Percentiles rank a stretch among this genome's conserved stretches.
These are phyloP conservation scores for Drosophila peninsularis DNA, from an alignment of 2,888 invertebrate species.

Conservation along the genomic window DNA sequence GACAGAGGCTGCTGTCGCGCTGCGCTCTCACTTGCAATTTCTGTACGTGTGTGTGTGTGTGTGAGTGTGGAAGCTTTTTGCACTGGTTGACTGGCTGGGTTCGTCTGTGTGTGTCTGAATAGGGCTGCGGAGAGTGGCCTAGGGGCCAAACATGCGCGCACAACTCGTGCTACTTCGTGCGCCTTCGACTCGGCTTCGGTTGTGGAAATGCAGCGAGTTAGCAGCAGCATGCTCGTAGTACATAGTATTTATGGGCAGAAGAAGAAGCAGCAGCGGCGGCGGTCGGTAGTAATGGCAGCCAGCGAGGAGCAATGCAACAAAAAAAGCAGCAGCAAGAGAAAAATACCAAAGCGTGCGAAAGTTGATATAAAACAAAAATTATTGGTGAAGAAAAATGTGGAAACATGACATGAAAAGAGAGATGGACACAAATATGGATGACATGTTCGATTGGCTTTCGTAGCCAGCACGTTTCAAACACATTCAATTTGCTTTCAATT, in stretches of 20 bases:
- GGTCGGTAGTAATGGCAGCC: constrained; percentile 59
- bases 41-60: constrained; percentile 40
- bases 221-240: constrained; percentile 65
- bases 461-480: constrained; percentile 48
- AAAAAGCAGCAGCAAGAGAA: constrained; percentile 25
- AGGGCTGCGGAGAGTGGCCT: constrained; percentile 3
- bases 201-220: constrained; percentile 64
- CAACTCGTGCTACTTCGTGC: constrained; percentile 62
- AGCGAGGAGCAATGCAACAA: constrained; percentile 43
- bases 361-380: constrained; percentile 50
- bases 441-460: constrained; percentile 32
- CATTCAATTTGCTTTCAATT: constrained; percentile 75
- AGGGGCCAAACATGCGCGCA: constrained; percentile 69
- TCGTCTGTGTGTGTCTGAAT: constrained; percentile 9
- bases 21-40: constrained; percentile 66
- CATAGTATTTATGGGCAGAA: constrained; percentile 67
- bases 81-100: constrained; percentile 59
- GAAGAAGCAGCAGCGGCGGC: constrained; percentile 44
- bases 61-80: constrained; percentile 49
- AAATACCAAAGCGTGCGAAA: constrained; percentile 70
- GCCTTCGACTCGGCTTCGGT: constrained; percentile 53
- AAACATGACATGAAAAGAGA: constrained; percentile 39
- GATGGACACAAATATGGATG: constrained; percentile 26
- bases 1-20: constrained; percentile 13
- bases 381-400: constrained; percentile 41